These are phyloP conservation scores for Melitaea athalia DNA, from an alignment of 2,888 invertebrate species.

Conservation along the genomic window DNA sequence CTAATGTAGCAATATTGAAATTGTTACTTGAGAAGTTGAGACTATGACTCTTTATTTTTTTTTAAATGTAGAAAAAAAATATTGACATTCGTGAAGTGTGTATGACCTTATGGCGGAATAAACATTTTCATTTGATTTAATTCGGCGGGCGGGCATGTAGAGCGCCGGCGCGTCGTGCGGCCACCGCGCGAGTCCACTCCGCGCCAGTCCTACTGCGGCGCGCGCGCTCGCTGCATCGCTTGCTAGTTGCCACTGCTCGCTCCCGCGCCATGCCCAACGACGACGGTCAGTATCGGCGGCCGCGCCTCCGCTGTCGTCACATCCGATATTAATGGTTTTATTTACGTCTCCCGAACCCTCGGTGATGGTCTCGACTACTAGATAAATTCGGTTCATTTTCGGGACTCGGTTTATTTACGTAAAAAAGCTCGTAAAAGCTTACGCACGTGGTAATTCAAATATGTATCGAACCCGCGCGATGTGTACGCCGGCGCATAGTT, in stretches of 20 bases:
- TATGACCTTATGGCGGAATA: too few species aligned
- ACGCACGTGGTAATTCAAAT: constrained; percentile 6
- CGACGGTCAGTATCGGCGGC: constrained; percentile 39
- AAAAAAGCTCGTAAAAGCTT: constrained; percentile 1
- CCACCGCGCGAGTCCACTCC: constrained; percentile 15
- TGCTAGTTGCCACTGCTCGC: constrained; percentile 12
- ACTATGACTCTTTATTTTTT: too few species aligned
- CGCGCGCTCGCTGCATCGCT: constrained; percentile 19
- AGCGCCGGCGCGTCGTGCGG: constrained; percentile 6
- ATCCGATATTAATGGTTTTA: background rate
- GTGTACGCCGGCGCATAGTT: background rate
- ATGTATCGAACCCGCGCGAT: background rate
- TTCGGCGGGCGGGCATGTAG: too few species aligned
- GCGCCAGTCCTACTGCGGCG: constrained; percentile 17
- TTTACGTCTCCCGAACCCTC: background rate
- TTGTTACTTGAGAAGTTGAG: too few species aligned
- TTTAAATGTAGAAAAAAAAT: too few species aligned
- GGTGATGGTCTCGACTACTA: background rate
- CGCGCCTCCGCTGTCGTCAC: background rate
- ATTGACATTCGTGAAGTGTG: too few species aligned
- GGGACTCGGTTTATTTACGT: background rate
- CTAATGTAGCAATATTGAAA: too few species aligned
- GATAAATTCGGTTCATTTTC: background rate
- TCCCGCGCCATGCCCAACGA: constrained; percentile 30
- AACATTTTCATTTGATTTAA: too few species aligned